Evolutionary conservation across 2,888 invertebrate species (phyloP).

Genomic region (Oxytorus armatus): DNA sequence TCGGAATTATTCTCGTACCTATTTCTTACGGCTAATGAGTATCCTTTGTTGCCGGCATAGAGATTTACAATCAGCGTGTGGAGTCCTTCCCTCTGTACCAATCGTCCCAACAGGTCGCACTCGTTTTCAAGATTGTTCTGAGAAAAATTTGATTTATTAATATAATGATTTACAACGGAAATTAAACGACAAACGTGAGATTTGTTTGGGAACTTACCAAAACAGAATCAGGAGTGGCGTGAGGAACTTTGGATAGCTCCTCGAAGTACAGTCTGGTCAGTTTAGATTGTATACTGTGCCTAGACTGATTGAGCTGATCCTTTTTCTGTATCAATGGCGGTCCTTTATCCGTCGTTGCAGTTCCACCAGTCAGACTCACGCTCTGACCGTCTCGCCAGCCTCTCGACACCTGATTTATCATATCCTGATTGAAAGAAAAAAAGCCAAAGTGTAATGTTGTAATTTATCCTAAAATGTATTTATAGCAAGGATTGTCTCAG

Average conservation of each 20-base stretch:
- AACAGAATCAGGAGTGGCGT: constrained; percentile 83
- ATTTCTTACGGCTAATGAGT: constrained; percentile 89
- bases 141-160: too few relatives aligned
- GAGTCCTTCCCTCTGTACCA: constrained; percentile 93
- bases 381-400: constrained; percentile 65
- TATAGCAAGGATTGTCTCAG: neutral
- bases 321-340: constrained; percentile 77
- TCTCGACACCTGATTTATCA: constrained; percentile 79
- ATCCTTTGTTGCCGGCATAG: constrained; percentile 96
- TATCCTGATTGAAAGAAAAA: constrained; percentile 72
- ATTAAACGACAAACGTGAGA: neutral
- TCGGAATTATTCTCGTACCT: constrained; percentile 83
- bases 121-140: constrained; percentile 83
- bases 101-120: constrained; percentile 90
- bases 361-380: constrained; percentile 66
- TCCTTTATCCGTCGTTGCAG: constrained; percentile 74
- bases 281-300: constrained; percentile 82
- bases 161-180: neutral
- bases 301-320: constrained; percentile 77
- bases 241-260: constrained; percentile 82
- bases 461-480: neutral
- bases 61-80: constrained; percentile 96
- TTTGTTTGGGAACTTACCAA: constrained; percentile 76
- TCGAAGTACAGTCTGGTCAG: constrained; percentile 83
- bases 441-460: neutral